These are phyloP conservation scores for Nematostella vectensis DNA, from an alignment of 92 coral and sea anemone genomes.

Conservation along the genomic window DNA sequence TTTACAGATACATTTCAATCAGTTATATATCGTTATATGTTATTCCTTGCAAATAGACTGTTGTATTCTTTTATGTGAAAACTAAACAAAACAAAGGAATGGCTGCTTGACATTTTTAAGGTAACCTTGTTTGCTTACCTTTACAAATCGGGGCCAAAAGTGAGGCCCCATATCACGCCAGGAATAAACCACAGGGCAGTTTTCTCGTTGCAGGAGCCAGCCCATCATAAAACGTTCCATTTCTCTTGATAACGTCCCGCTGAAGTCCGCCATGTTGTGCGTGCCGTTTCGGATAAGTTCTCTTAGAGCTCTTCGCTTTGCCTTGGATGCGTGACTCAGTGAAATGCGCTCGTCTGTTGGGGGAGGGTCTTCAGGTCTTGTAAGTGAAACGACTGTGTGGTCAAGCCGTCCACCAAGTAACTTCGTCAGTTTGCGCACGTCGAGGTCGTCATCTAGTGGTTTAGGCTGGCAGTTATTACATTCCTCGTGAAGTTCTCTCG, in stretches of 20 bases:
- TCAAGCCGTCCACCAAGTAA: conserved; percentile 12
- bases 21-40: too few relatives aligned
- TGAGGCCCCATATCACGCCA: conserved; percentile 63
- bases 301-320: background rate
- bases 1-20: too few relatives aligned
- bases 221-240: conserved; percentile 40
- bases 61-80: too few relatives aligned
- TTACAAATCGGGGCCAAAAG: conserved; percentile 72
- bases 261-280: conserved; percentile 4
- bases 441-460: conserved; percentile 11
- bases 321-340: background rate
- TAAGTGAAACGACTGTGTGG: conserved; percentile 5
- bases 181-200: conserved; percentile 46
- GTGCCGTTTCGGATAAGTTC: conserved; percentile 1
- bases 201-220: conserved; percentile 50
- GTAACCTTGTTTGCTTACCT: too few relatives aligned
- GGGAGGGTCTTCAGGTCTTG: conserved; percentile 8
- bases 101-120: too few relatives aligned
- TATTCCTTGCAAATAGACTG: too few relatives aligned
- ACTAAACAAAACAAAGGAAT: background rate
- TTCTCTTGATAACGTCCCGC: conserved; percentile 1
- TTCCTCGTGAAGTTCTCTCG: conserved; percentile 21
- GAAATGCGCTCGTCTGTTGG: background rate
- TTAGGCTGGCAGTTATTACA: conserved; percentile 23
- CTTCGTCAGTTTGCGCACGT: conserved; percentile 1